phyloP scores from a whole-genome alignment of 2,797 vertebrate species.

The Sebastes diaconus region DNA sequence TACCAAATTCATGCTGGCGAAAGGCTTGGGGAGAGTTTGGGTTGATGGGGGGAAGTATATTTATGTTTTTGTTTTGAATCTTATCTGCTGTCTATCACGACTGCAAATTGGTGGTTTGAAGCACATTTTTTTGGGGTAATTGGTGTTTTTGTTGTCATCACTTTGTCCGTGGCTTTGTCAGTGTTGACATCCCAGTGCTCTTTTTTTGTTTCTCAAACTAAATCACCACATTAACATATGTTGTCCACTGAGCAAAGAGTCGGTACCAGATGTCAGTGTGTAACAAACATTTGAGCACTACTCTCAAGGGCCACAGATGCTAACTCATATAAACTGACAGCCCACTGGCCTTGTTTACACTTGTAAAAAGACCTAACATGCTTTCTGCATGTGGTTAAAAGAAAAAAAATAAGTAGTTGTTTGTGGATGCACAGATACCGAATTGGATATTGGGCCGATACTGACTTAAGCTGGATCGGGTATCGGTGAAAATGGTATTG shows the following conservation, averaged over 20 bases:
- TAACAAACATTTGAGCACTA: not conserved
- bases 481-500: too few relatives aligned
- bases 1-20: not conserved
- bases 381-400: not conserved
- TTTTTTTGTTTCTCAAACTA: slow-evolving; percentile 1
- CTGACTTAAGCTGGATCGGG: too few relatives aligned
- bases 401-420: not conserved
- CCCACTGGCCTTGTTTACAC: not conserved
- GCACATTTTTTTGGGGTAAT: not conserved
- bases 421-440: not conserved
- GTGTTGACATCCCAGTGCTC: not conserved
- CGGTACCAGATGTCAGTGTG: slow-evolving; percentile 17
- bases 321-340: not conserved
- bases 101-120: not conserved
- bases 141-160: slow-evolving; percentile 8
- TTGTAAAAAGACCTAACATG: not conserved
- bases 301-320: not conserved
- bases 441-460: too few relatives aligned
- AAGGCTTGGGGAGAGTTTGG: not conserved
- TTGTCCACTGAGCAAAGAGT: not conserved
- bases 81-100: not conserved
- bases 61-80: not conserved
- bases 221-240: slow-evolving; percentile 7
- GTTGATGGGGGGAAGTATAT: not conserved
- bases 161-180: slow-evolving; percentile 10